Conservation (phyloP, 2,113 vertebrate genomes). For the Smithornis capensis region DNA sequence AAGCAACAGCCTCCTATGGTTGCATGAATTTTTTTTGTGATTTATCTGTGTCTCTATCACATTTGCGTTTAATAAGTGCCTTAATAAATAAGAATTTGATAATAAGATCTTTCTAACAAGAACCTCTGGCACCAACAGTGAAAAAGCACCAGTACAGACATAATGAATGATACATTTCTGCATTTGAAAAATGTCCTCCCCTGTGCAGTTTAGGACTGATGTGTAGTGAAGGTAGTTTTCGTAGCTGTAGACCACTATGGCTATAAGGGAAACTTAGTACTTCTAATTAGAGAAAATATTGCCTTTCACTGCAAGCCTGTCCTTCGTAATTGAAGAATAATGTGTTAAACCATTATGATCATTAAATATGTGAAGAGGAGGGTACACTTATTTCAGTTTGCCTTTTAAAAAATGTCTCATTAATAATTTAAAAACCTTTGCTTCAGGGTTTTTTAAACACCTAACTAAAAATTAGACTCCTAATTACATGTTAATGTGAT, state of each 20-base stretch:
- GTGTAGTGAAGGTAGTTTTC: not conserved
- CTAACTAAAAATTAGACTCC: conserved; percentile 39
- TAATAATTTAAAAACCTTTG: conserved; percentile 39
- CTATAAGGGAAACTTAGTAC: conserved; percentile 16
- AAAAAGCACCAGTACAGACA: not conserved
- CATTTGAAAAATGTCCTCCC: not conserved
- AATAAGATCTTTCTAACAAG: not conserved
- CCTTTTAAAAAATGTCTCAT: conserved; percentile 22
- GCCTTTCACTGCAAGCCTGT: conserved; percentile 28
- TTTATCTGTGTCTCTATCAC: not conserved
- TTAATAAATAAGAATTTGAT: not conserved
- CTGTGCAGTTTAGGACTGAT: not conserved
- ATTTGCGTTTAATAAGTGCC: not conserved
- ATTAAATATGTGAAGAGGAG: conserved; percentile 35
- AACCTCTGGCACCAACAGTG: not conserved
- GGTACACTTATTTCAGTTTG: conserved; percentile 20
- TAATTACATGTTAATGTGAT: conserved; percentile 54
- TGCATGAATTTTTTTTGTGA: not conserved
- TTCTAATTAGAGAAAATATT: conserved; percentile 28
- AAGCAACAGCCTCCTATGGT: not conserved
- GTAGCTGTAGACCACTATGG: not conserved
- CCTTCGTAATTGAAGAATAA: conserved; percentile 41
- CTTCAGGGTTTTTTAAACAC: conserved; percentile 43
- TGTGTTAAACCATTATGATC: conserved; percentile 21
- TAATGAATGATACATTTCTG: not conserved